These are phyloP conservation scores for Argyrosomus regius DNA, from an alignment of 2,797 vertebrate species.

Conservation along the genomic window DNA sequence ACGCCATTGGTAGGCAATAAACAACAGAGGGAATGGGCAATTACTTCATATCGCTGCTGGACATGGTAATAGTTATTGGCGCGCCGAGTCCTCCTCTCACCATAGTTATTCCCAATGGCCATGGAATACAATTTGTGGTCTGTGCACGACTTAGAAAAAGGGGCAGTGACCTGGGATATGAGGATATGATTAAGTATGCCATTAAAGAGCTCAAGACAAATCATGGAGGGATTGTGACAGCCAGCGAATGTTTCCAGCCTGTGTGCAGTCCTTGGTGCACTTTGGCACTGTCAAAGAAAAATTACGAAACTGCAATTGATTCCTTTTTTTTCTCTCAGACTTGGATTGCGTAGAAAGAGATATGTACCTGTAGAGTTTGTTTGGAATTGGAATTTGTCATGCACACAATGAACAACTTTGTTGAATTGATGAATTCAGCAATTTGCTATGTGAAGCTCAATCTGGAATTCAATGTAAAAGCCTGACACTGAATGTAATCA, in stretches of 20 bases:
- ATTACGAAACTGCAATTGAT: slow-evolving; percentile 17
- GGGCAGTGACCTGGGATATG: slow-evolving; percentile 59
- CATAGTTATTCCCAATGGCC: slow-evolving; percentile 65
- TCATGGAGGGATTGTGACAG: slow-evolving; percentile 54
- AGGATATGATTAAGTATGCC: slow-evolving; percentile 67
- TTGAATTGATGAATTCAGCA: slow-evolving; percentile 6
- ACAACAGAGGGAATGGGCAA: slow-evolving; percentile 82
- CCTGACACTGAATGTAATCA: slow-evolving; percentile 4
- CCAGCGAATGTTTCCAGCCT: slow-evolving; percentile 47
- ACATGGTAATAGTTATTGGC: slow-evolving; percentile 78
- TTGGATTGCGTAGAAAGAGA: background rate
- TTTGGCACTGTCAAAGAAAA: slow-evolving; percentile 54
- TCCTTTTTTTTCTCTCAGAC: slow-evolving; percentile 30
- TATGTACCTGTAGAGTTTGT: slow-evolving; percentile 14
- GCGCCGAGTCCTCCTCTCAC: slow-evolving; percentile 56
- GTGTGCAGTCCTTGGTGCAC: slow-evolving; percentile 43
- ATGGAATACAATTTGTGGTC: slow-evolving; percentile 71
- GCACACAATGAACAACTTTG: slow-evolving; percentile 3
- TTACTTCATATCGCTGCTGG: slow-evolving; percentile 82
- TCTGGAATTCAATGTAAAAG: slow-evolving; percentile 22
- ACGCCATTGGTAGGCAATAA: slow-evolving; percentile 80
- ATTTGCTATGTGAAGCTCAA: background rate
- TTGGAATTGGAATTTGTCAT: slow-evolving; percentile 24
- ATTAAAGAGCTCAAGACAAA: slow-evolving; percentile 69
- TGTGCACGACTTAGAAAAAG: slow-evolving; percentile 63